These are phyloP conservation scores for Slavum lentiscoides DNA, from an alignment of 2,888 invertebrate species.

Conservation along the genomic window DNA sequence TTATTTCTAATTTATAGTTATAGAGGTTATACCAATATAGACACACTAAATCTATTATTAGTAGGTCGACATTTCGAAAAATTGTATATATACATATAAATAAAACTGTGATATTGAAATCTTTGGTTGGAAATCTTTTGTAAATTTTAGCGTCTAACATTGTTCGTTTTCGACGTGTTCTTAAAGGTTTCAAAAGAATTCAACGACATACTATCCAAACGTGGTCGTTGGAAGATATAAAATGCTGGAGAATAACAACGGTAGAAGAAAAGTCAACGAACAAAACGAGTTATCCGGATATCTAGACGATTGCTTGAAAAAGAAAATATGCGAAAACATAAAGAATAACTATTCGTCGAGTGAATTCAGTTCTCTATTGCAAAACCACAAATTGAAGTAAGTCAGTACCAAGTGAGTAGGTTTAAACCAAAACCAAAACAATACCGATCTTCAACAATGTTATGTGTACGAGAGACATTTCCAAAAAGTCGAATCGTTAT, in stretches of 20 bases:
- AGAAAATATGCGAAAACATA: constrained; percentile 39
- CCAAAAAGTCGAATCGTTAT: no score
- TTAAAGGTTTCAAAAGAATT: constrained; percentile 32
- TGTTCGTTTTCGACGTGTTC: neutral
- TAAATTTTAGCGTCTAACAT: no score
- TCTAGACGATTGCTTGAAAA: constrained; percentile 34
- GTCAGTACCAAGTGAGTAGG: neutral
- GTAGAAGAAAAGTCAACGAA: constrained; percentile 1
- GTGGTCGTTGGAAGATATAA: constrained; percentile 6
- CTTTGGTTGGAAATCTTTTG: no score
- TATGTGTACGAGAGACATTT: no score
- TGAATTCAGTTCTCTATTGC: constrained; percentile 8
- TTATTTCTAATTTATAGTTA: no score
- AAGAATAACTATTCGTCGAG: constrained; percentile 20
- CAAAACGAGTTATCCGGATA: neutral
- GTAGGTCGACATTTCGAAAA: no score
- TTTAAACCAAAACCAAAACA: no score
- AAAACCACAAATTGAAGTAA: constrained; percentile 22
- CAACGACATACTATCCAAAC: constrained; percentile 5
- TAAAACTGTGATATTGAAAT: no score
- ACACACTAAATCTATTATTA: no score
- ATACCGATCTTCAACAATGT: no score
- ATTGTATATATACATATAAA: no score
- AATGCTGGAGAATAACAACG: neutral
- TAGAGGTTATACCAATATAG: no score